phyloP scores from a whole-genome alignment of 2,888 invertebrate genomes.

The Amblyjoppa fuscipennis region DNA sequence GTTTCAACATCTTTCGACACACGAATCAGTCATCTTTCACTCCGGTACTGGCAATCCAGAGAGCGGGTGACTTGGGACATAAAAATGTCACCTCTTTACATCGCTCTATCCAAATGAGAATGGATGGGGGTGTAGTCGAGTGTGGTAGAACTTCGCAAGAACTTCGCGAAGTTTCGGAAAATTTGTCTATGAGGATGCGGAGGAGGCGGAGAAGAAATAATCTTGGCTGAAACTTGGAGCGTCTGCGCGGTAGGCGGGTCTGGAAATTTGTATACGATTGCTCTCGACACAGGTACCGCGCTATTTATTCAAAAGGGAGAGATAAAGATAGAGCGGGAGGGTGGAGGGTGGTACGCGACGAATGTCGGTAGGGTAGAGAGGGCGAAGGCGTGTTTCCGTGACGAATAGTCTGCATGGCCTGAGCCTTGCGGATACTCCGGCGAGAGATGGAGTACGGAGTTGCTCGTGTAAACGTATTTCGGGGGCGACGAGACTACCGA shows the following conservation, averaged over 20 bases:
- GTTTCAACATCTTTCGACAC: constrained; percentile 67
- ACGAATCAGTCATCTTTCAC: constrained; percentile 45
- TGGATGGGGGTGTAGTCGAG: background rate
- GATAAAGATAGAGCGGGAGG: constrained; percentile 12
- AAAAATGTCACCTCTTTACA: background rate
- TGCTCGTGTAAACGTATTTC: constrained; percentile 67
- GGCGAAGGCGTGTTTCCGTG: constrained; percentile 68
- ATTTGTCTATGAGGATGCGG: constrained; percentile 14
- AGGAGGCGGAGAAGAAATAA: constrained; percentile 43
- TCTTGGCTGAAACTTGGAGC: constrained; percentile 48
- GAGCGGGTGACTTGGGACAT: background rate
- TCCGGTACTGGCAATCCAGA: background rate
- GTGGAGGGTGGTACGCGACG: constrained; percentile 21
- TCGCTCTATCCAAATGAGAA: background rate
- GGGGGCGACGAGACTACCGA: constrained; percentile 69
- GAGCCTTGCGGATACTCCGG: constrained; percentile 50
- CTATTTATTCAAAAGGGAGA: constrained; percentile 60
- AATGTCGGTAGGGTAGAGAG: constrained; percentile 35
- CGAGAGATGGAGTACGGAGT: constrained; percentile 36
- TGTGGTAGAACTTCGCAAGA: too few relatives aligned
- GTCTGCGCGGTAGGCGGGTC: constrained; percentile 62
- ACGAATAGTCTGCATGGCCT: constrained; percentile 68
- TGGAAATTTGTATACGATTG: constrained; percentile 68
- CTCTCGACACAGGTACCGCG: constrained; percentile 59
- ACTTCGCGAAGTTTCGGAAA: background rate